Evolutionary conservation across 2,797 vertebrate genomes (phyloP).

Genomic region (Harpagifer antarcticus): DNA sequence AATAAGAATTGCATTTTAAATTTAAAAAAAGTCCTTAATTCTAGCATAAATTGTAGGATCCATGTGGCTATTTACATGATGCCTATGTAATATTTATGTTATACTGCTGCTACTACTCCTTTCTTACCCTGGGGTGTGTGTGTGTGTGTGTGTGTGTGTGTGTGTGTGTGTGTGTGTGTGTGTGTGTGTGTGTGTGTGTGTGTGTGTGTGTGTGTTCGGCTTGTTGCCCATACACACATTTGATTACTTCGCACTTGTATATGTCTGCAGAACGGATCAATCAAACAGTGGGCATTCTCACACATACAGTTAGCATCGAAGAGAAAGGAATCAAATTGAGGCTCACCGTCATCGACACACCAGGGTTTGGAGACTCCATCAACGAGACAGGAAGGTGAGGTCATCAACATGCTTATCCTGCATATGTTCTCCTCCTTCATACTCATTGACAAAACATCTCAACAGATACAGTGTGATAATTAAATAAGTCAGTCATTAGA

Average conservation of each 20-base stretch:
- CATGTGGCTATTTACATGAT: not conserved
- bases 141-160: not conserved
- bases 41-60: too few species aligned
- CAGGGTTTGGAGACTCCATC: constrained; percentile 90
- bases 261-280: constrained; percentile 81
- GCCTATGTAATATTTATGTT: not conserved
- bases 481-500: too few species aligned
- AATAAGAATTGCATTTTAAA: too few species aligned
- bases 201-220: not conserved
- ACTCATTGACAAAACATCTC: not conserved
- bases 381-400: constrained; percentile 87
- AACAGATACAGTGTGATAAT: too few species aligned
- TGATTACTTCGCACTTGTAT: not conserved
- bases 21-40: too few species aligned
- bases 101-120: not conserved
- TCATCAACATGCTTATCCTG: not conserved
- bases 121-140: not conserved
- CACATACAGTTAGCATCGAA: constrained; percentile 87
- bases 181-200: not conserved
- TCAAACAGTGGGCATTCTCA: constrained; percentile 87
- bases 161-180: not conserved
- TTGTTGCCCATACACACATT: not conserved
- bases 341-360: constrained; percentile 89
- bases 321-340: constrained; percentile 89
- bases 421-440: not conserved